phyloP scores from a whole-genome alignment of 2,888 invertebrate species.

The Aphidoletes aphidimyza region DNA sequence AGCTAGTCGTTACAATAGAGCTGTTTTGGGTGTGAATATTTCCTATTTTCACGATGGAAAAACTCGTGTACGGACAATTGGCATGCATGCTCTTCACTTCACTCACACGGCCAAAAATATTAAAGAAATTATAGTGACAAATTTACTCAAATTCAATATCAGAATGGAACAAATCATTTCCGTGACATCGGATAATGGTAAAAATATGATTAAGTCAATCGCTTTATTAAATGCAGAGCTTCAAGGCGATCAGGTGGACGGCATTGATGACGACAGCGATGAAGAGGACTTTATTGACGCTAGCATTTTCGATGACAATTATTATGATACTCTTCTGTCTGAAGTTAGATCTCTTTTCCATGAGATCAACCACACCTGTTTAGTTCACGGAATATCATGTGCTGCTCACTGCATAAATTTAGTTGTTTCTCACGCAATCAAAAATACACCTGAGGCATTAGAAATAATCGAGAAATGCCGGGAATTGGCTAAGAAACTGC shows the following conservation, averaged over 20 bases:
- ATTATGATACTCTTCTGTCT: neutral
- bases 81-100: neutral
- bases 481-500: neutral
- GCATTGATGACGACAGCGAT: neutral
- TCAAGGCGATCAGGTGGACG: neutral
- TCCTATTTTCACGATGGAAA: neutral
- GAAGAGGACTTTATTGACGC: neutral
- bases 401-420: neutral
- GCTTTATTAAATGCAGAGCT: neutral
- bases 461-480: neutral
- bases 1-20: constrained; percentile 3
- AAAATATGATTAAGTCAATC: neutral
- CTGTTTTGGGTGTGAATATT: constrained; percentile 38
- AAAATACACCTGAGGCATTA: neutral
- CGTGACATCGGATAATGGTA: neutral
- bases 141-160: neutral
- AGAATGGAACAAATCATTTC: neutral
- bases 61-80: neutral
- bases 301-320: constrained; percentile 1
- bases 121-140: neutral
- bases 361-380: neutral
- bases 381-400: constrained; percentile 1
- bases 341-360: neutral
- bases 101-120: neutral
- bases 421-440: neutral